Percentiles rank a stretch among this genome's conserved stretches.
Conservation (phyloP, 2,113 vertebrate species). For the Odocoileus virginianus region DNA sequence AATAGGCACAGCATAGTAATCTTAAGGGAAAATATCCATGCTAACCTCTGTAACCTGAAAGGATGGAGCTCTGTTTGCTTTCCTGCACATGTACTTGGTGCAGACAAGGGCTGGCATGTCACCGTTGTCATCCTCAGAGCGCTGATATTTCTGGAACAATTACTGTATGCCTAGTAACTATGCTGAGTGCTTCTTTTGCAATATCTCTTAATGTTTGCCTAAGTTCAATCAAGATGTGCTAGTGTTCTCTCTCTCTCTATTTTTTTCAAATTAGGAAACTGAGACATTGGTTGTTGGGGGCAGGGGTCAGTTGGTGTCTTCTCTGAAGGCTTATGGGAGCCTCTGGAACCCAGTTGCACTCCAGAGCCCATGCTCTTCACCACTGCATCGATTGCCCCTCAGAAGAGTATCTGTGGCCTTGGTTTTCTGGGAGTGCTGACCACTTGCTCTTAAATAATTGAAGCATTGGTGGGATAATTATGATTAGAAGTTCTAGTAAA, state of each 20-base stretch:
- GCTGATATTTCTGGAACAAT: neutral
- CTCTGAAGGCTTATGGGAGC: neutral
- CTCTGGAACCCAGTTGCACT: neutral
- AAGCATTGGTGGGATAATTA: neutral
- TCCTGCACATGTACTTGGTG: accelerated
- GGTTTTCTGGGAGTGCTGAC: neutral
- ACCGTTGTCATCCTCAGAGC: neutral
- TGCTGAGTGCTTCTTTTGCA: neutral
- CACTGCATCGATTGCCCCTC: accelerated
- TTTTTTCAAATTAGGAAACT: neutral
- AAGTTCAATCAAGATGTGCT: neutral
- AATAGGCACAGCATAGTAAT: neutral
- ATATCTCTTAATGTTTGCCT: neutral
- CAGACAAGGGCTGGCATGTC: neutral
- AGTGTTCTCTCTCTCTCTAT: neutral
- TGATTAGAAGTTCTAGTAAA: neutral
- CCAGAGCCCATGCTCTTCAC: neutral
- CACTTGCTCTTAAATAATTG: slow-evolving; percentile 1
- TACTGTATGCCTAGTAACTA: neutral
- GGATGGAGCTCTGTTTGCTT: neutral
- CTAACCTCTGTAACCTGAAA: neutral
- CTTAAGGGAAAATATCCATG: neutral
- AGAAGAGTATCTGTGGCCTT: neutral
- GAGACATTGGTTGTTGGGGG: neutral
- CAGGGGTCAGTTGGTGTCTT: too few species aligned